Base-by-base conservation (phyloP, 2,113 vertebrate species). In the Dipodomys spectabilis region DNA sequence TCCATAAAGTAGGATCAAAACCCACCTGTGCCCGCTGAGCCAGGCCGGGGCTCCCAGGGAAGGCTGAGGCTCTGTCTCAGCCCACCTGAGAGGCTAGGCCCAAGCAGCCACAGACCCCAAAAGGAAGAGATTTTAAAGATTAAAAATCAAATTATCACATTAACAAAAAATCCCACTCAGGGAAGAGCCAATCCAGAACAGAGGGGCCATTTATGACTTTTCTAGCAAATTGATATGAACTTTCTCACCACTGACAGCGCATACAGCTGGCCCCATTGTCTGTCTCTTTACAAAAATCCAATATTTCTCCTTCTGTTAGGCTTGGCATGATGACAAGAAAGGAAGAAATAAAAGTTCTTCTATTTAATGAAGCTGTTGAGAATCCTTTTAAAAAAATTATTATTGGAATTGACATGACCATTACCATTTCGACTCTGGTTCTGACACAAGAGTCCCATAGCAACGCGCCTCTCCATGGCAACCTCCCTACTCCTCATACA, bases 291-390 rank as follows among this genome's bases (percentile, higher is more conserved):
- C 88, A 96, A 97, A 57, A 97, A 98, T 92, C 78, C 95, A 97
- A 20, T 89, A 90, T 92, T 72, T 86, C 67, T 67, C 94, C 85
- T 82, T 95, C 93, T 91, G 22, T 64, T 96, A 74, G 87, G 82
- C 92, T 92, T 97, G 96, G 93, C 67, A 62, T 73, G 72, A 87
- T 91, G 94, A 80, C 72, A 95, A 96, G 72, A 78, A 78, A 97
- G 85, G 45, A 93, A 85, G 77, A 79, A 92, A 97, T 64, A 82
- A 94, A 90, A 44, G 93, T 95, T 95, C 39, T 23, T 65, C 96
- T 91, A 91, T 95, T 86, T 97, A 95, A 97, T 97, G 92, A 97
- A 96, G 94, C 91, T 79, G 92, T 96, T 94, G 84, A 92, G 69
- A 86, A 78, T 92, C 60, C 28, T 84, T 92, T 92, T 95, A 57